Conservation (phyloP, 2,888 invertebrate species). For the Lasioglossum zephyrum region DNA sequence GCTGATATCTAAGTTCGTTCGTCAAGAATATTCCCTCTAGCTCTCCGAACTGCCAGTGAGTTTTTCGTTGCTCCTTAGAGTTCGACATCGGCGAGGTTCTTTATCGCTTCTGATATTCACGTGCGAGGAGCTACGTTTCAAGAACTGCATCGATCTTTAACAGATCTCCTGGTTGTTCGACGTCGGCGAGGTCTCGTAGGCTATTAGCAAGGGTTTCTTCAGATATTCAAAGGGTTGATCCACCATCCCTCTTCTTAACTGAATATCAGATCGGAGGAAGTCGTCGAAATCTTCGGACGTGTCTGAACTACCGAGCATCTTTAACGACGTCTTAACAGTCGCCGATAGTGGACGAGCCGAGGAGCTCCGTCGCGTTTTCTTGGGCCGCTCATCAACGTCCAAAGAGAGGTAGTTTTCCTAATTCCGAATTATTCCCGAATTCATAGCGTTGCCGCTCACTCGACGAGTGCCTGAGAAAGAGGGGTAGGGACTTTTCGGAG, state of each 20-base stretch:
- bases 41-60: background rate
- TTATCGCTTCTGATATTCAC: background rate
- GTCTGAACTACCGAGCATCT: constrained; percentile 30
- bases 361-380: constrained; percentile 20
- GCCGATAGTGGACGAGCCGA: constrained; percentile 41
- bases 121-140: background rate
- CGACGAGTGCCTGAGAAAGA: constrained; percentile 29
- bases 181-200: background rate
- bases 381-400: constrained; percentile 35
- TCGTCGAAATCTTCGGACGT: constrained; percentile 34
- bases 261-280: constrained; percentile 9
- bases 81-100: background rate
- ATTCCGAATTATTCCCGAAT: constrained; percentile 76
- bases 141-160: background rate
- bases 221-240: background rate
- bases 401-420: constrained; percentile 59
- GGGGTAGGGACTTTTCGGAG: constrained; percentile 60
- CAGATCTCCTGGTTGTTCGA: background rate
- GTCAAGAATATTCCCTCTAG: background rate
- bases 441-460: constrained; percentile 58
- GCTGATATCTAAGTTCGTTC: background rate
- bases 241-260: background rate
- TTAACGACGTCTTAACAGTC: constrained; percentile 29
- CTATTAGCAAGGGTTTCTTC: background rate
- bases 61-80: background rate